Percentiles rank a stretch among this genome's conserved stretches.
These are phyloP conservation scores for human (Homo sapiens) DNA, from an alignment of 2,113 vertebrate species.

Conservation along the genomic window GRCh38 chr6:56842001-56842500, in stretches of 20 bases:
- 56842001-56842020: not conserved
- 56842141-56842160: conserved; percentile 65
- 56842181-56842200: not conserved
- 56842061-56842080: not conserved
- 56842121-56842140: conserved; percentile 52
- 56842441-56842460: not conserved
- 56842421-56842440: conserved; percentile 7
- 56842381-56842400: not conserved
- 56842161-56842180: conserved; percentile 50
- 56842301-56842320: not conserved
- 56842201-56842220: not conserved
- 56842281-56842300: not conserved
- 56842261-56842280: not conserved
- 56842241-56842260: not conserved
- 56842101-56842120: conserved; percentile 11
- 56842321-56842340: conserved; percentile 34
- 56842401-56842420: conserved; percentile 29
- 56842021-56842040: not conserved
- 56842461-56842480: not conserved
- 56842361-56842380: not conserved
- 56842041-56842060: not conserved
- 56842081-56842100: not conserved
- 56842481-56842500: conserved; percentile 30
- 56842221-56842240: not conserved
- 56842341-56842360: not conserved